Evolutionary conservation across 1,140 invertebrate species (phyloP).

Genomic region (Proales similis): DNA sequence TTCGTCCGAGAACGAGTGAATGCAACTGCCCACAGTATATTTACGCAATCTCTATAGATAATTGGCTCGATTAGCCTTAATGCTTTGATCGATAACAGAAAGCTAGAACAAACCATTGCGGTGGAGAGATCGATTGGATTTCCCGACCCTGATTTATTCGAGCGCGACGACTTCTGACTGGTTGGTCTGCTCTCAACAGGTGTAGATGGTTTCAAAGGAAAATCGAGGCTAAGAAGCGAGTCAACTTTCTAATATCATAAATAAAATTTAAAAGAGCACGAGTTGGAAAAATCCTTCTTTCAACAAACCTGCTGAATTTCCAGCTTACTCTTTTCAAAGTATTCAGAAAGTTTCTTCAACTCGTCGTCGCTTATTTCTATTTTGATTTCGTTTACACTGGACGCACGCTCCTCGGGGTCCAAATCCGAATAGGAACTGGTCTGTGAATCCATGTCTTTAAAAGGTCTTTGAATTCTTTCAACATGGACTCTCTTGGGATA

Average conservation of each 20-base stretch:
- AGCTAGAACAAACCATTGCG: slow-evolving; percentile 15
- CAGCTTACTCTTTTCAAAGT: slow-evolving; percentile 20
- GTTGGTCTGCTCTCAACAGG: no score
- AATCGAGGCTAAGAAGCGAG: slow-evolving; percentile 20
- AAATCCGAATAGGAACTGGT: not conserved
- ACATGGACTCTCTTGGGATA: no score
- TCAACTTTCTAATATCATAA: slow-evolving; percentile 24
- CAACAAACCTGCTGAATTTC: slow-evolving; percentile 28
- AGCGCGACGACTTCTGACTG: no score
- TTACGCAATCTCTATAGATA: slow-evolving; percentile 15
- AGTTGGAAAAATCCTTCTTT: not conserved
- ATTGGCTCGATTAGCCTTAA: no score
- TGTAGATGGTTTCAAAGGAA: no score
- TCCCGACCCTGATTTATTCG: slow-evolving; percentile 6
- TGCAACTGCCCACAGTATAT: slow-evolving; percentile 6
- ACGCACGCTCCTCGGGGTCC: slow-evolving; percentile 10
- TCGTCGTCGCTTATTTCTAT: slow-evolving; percentile 31
- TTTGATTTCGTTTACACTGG: slow-evolving; percentile 35
- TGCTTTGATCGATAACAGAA: no score
- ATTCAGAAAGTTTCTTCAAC: slow-evolving; percentile 24
- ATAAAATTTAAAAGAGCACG: not conserved
- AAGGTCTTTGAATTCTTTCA: slow-evolving; percentile 12
- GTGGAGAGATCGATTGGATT: slow-evolving; percentile 24
- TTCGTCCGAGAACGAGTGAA: slow-evolving; percentile 7
- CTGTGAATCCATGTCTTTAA: slow-evolving; percentile 9